phyloP scores from a whole-genome alignment of 2,113 vertebrate genomes.

The Charina bottae region DNA sequence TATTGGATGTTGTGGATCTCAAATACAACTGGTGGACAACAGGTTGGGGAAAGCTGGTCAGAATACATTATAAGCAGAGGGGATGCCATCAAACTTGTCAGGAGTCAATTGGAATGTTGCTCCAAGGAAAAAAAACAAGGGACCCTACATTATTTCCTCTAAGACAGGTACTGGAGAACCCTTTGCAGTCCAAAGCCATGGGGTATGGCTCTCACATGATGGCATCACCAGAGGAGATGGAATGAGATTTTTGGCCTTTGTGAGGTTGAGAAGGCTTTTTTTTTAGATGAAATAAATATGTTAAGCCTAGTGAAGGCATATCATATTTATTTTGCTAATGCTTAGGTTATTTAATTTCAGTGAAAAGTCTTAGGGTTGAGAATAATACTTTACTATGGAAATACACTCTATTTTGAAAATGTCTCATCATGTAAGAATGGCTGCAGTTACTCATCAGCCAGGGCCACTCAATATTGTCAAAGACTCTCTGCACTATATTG shows the following conservation, averaged over 20 bases:
- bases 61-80: background rate
- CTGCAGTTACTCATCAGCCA: background rate
- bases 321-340: background rate
- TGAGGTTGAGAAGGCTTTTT: background rate
- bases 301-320: background rate
- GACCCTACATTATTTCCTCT: background rate
- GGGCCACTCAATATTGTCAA: background rate
- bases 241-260: background rate
- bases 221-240: background rate
- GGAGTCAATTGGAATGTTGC: background rate
- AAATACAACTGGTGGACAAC: background rate
- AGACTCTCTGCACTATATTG: background rate
- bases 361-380: background rate
- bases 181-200: background rate
- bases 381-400: background rate
- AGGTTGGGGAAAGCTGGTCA: background rate
- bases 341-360: background rate
- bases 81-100: background rate
- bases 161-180: too few relatives aligned
- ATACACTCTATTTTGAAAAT: background rate
- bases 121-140: background rate
- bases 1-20: background rate
- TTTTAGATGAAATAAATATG: background rate
- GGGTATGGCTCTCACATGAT: background rate
- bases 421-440: background rate